Conservation (phyloP, 2,888 invertebrate genomes). For the Drosophila greeni region DNA sequence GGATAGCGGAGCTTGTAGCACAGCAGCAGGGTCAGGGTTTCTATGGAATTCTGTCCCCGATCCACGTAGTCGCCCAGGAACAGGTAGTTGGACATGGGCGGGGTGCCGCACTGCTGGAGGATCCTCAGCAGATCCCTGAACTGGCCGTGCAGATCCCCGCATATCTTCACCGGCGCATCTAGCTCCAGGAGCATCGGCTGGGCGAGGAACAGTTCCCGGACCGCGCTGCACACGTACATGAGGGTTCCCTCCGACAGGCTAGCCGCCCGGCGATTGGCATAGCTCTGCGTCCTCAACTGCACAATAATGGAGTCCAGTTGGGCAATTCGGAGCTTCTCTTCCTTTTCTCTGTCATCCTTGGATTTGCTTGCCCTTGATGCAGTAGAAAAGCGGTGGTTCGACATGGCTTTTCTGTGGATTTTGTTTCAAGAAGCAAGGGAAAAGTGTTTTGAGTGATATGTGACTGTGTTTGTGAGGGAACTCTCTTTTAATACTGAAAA, state of each 20-base stretch:
- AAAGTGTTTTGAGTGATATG: neutral
- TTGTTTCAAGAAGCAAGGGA: neutral
- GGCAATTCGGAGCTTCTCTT: neutral
- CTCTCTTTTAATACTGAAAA: neutral
- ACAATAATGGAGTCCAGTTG: slow-evolving; percentile 23
- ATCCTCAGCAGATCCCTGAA: slow-evolving; percentile 31
- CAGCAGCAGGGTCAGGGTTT: slow-evolving; percentile 29
- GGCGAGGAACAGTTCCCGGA: slow-evolving; percentile 18
- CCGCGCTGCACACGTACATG: neutral
- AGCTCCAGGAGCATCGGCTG: slow-evolving; percentile 40
- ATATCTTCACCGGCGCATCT: slow-evolving; percentile 30
- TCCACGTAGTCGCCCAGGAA: slow-evolving; percentile 40
- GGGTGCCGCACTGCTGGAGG: slow-evolving; percentile 26
- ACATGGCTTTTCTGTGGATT: neutral
- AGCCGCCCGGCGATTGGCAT: neutral
- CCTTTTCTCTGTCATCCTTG: neutral
- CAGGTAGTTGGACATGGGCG: slow-evolving; percentile 27
- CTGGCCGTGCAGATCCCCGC: slow-evolving; percentile 39
- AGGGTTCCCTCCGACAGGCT: slow-evolving; percentile 11
- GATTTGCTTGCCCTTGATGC: neutral
- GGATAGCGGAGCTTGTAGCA: slow-evolving; percentile 31
- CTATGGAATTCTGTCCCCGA: slow-evolving; percentile 23
- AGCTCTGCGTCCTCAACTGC: slow-evolving; percentile 5
- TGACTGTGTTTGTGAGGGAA: neutral
- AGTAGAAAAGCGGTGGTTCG: slow-evolving; percentile 1